Evolutionary conservation across 23 tunicate species (phyloP).

Genomic region (Corella eumyota): DNA sequence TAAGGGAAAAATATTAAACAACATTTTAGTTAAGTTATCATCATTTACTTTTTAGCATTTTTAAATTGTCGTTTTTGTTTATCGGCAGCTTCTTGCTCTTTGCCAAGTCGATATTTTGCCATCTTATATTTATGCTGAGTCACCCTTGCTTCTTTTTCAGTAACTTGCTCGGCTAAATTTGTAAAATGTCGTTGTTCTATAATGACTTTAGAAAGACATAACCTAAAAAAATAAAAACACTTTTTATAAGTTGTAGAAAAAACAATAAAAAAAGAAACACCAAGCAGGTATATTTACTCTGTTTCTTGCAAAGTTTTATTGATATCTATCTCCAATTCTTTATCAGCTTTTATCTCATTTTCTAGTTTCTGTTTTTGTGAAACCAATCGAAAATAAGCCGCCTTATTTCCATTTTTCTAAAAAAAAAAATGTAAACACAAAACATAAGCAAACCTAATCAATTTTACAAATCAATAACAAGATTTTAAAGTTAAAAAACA

Average conservation of each 20-base stretch:
- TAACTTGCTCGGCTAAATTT: conserved; percentile 62
- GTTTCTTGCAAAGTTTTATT: conserved; percentile 31
- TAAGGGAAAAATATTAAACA: background rate
- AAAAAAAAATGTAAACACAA: background rate
- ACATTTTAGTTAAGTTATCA: background rate
- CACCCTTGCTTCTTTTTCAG: conserved; percentile 60
- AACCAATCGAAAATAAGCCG: conserved; percentile 36
- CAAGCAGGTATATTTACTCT: no score
- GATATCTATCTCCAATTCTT: conserved; percentile 31
- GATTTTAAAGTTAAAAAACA: background rate
- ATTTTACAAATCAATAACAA: background rate
- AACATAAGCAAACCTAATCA: background rate
- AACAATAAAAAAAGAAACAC: no score
- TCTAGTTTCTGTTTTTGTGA: conserved; percentile 39
- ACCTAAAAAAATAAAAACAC: conserved; percentile 6
- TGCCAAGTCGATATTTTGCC: conserved; percentile 54
- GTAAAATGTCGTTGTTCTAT: conserved; percentile 70
- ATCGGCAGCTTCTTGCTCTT: conserved; percentile 25
- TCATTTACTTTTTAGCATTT: conserved; percentile 40
- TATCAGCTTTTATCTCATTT: conserved; percentile 45
- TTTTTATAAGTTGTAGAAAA: no score
- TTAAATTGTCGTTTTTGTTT: conserved; percentile 2
- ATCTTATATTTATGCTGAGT: conserved; percentile 53
- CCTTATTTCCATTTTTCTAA: conserved; percentile 38
- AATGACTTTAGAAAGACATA: conserved; percentile 26